Evolutionary conservation across 2,888 invertebrate genomes (phyloP).

Genomic region (Drosophila infuscata): DNA sequence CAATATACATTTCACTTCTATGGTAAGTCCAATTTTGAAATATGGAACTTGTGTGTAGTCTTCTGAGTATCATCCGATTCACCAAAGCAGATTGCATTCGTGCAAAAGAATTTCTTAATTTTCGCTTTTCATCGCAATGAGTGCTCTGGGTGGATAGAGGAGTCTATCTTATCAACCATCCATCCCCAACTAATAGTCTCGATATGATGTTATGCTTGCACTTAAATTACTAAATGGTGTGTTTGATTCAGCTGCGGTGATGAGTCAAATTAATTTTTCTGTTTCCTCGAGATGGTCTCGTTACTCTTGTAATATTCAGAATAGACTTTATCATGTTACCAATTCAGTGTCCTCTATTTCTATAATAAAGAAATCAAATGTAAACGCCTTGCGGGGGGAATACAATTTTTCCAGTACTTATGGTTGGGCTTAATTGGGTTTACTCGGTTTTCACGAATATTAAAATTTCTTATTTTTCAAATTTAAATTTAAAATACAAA

Average conservation of each 20-base stretch:
- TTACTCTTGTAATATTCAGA: not conserved
- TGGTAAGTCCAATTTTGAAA: not conserved
- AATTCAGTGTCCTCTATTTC: not conserved
- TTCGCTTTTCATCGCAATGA: not conserved
- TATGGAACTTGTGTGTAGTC: too few species aligned
- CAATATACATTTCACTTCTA: not conserved
- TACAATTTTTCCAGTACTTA: too few species aligned
- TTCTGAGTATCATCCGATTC: not conserved
- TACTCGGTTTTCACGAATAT: not conserved
- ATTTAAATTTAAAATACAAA: too few species aligned
- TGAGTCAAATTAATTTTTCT: not conserved
- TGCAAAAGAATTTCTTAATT: not conserved
- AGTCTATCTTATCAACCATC: too few species aligned
- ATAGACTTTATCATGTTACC: not conserved
- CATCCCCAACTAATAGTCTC: too few species aligned
- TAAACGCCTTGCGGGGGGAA: too few species aligned
- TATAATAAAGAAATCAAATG: too few species aligned
- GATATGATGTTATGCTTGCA: too few species aligned
- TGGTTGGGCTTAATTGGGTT: not conserved
- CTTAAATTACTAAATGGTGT: too few species aligned
- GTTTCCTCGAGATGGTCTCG: not conserved
- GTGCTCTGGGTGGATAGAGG: not conserved
- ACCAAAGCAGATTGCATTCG: not conserved
- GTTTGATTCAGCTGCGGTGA: not conserved
- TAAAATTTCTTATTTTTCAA: too few species aligned